Base-by-base conservation (phyloP, 1,140 invertebrate genomes). In the Zaprionus taronus region DNA sequence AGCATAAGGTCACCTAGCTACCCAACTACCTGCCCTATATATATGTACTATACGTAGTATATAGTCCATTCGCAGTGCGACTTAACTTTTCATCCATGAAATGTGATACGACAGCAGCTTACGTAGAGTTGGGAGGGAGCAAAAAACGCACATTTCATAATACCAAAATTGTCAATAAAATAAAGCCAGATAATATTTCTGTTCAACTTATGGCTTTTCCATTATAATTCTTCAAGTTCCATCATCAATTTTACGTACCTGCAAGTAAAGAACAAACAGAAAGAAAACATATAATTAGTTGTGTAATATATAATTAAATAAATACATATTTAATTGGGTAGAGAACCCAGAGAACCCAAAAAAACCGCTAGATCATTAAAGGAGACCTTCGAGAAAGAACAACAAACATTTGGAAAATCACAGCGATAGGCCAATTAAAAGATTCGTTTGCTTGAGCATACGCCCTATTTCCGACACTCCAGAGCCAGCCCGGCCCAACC, bases 221-320 rank as follows among this genome's bases (percentile, higher is more conserved):
- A 12, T 1, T n/a, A 6, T 17, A 7, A 11, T 1, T 14, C 12
- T 4, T 15, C 1, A 14, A 11, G 28, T 11, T 31, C 14, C 11
- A 22, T 11, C 5, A 47, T 49, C 41, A 20, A 2, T 34, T 24
- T 41, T 63, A 89, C 83, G 62, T 83, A 86, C 83, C 84, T 86
- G 80, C 2, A 86, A 87, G 31, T 26, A 73, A 11, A 82, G 7
- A 57, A 31, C 55, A 38, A 55, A 36, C 60, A 28, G 34, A 17
- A 61, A 11, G 5, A 63, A 57, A 38, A 38, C 24, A 49, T 14
- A 12, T 58, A 28, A 62, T 71, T 75, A 70, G 67, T 56, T 7
- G 2, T 41, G 9, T 55, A 69, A 56, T n/a, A 49, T 34, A 58
- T 26, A 51, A 22, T 64, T 31, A 63, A 57, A 34, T 6, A 60